Base-by-base conservation (phyloP, 2,797 vertebrate species). In the Dendrocincla tyrannina region DNA sequence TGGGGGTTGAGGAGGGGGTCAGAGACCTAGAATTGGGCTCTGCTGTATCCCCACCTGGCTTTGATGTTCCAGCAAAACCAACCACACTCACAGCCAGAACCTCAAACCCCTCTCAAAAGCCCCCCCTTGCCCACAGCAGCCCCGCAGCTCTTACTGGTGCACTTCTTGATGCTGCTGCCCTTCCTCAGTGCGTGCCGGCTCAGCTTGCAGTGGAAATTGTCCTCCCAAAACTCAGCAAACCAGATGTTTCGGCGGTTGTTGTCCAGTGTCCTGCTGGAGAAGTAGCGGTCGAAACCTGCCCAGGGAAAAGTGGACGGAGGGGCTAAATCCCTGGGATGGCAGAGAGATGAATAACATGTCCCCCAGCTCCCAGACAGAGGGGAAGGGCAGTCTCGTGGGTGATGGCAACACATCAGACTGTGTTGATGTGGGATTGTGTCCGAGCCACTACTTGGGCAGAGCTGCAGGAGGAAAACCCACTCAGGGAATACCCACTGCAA, bases 221-320 rank as follows among this genome's bases (percentile, higher is more conserved):
- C 99, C 96, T 99, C 99, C 99, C 99, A 99, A 86, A 99, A 99
- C 96, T 99, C 99, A 0, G 99, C 99, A 64, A 99, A 99, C 99
- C 99, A 99, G 90, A 99, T 99, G 95, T 99, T 99, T 39, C 99
- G 97, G 78, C 99, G 98, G 98, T 99, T 99, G 97, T 99, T 99
- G 97, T 99, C 99, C 91, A 99, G 97, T 0, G 99, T 99, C 91
- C 99, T 98, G 96, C 99, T 99, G 97, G 98, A 98, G 98, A 99
- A 99, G 97, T 99, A 99, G 79, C 99, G 98, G 96, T 99, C 99
- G 77, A 99, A 99, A 89, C 99, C 99, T 99, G 97, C 76, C 77
- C 89, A 1, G 95, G 52, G 95, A 72, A 63, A 80, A 95, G 76
- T 2, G 62, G 66, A 73, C 2, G 28, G 53, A 82, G 42, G 37